Conservation (phyloP, 2,797 vertebrate genomes). For the Arnoldichthys spilopterus region DNA sequence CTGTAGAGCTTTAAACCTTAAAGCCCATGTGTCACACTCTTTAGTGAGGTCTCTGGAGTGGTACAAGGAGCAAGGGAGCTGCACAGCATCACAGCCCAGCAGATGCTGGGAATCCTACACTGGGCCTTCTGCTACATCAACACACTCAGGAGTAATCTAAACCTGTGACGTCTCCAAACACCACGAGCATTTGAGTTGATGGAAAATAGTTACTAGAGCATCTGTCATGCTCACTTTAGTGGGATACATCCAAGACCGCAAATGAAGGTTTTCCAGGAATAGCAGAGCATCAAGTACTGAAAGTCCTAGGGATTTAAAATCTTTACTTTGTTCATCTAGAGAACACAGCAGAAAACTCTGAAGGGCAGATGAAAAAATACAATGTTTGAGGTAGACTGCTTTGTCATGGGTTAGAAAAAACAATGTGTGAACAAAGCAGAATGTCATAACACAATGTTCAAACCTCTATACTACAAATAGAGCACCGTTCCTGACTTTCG, state of each 20-base stretch:
- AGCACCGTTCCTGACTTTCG: neutral
- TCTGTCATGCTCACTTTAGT: constrained; percentile 53
- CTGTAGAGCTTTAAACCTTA: constrained; percentile 4
- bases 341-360: constrained; percentile 7
- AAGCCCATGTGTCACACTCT: constrained; percentile 10
- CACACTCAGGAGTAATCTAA: constrained; percentile 44
- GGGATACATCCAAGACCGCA: constrained; percentile 52
- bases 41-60: neutral
- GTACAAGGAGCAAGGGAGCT: constrained; percentile 18
- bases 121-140: constrained; percentile 30
- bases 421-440: neutral
- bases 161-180: constrained; percentile 42
- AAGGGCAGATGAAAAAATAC: neutral
- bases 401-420: neutral
- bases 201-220: constrained; percentile 55
- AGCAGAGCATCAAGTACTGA: constrained; percentile 31
- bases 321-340: constrained; percentile 27
- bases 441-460: neutral
- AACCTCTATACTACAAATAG: neutral
- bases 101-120: constrained; percentile 37
- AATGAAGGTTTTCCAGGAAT: constrained; percentile 51
- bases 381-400: neutral
- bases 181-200: constrained; percentile 42
- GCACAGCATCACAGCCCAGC: constrained; percentile 30
- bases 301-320: constrained; percentile 26